Evolutionary conservation across 1,140 invertebrate species (phyloP), one percentile per base, ranked within the genome.

Genomic region (Hylyphantes graminicola): DNA sequence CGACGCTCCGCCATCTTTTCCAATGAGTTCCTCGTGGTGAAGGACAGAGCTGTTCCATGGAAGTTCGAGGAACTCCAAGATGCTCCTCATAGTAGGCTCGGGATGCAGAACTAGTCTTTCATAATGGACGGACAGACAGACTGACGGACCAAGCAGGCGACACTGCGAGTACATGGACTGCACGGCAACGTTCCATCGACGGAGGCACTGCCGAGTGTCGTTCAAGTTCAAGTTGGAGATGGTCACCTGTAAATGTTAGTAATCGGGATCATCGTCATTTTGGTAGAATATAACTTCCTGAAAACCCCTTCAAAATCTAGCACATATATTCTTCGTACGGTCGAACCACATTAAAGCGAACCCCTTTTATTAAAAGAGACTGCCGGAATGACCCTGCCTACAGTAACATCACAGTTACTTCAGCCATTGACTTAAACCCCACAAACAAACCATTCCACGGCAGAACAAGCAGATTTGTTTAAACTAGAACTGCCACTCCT

Each of bases 11-110:
- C 96, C 96, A 10, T 95, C 95, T 89, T 97, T 97, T 88, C 98
- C 98, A 88, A 99, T 97, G 88, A 95, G 95, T 88, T 97, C 94
- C 89, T 99, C 96, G 90, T 99, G 98, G 90, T 99, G 97, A 80
- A 99, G 92, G 19, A 99, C 97, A n/a, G 95, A 94, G 86, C 97
- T 96, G 90, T 97, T 94, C 98, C 98, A 99, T n/a, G 95, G 95
- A 85, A 99, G 92, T 85, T 96, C 94, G 65, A 99, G 91, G 90
- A 99, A 99, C 65, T 93, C 90, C 7, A 99, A 92, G 87, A 99
- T 96, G 88, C 93, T 93, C 78, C 93, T 91, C 95, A 99, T 95
- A 93, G 95, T 96, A 67, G 93, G 90, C 81, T 93, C 93, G 0
- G 98, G 98, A 91, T 98, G 96, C 72, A 99, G 92, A 51, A 99